Base-by-base conservation (phyloP, 2,888 invertebrate species). In the Drosophila lacicola region DNA sequence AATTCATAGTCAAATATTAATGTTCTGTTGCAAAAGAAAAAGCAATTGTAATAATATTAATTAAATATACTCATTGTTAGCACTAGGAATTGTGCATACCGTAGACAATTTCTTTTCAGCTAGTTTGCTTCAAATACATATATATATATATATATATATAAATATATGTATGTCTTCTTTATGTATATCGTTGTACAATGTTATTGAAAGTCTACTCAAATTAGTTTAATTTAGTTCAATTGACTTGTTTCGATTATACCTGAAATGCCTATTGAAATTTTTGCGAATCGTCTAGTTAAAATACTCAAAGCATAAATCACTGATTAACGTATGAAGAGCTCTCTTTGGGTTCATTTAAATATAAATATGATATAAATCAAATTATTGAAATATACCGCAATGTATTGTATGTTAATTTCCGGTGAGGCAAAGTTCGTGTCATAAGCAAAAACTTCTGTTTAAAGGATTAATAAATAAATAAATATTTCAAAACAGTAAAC, bases 361-460 rank as follows among this genome's bases (percentile, higher is more conserved):
- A 71, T 37, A 51, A 39, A 17, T 71, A 63, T 58, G 46, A 73
- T 60, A 53, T 60, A 33, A 79, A 62, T 53, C 54, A 64, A 67
- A 51, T 70, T 56, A 76, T 67, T 66, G n/a, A 71, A 63, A 54
- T 82, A 76, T 76, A 80, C 61, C 73, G 53, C 74, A 82, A 85
- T 75, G 76, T 79, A 82, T 80, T 82, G 80, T 70, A 82, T 78
- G 82, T 87, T 74, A 70, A 62, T 69, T 72, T 53, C 55, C 74
- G 58, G 61, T 56, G 77, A 76, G 60, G 66, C 70, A 66, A 71
- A 62, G 65, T 73, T 78, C 54, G 68, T 58, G 67, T 55, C 72
- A 68, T 60, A 47, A 66, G 55, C 42, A 54, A 50, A 29, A 64
- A 70, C 66, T 82, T 82, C 68, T 78, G 82, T 82, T 85, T 65